Evolutionary conservation across 2,113 vertebrate species (phyloP).

Genomic region (Gavia stellata): DNA sequence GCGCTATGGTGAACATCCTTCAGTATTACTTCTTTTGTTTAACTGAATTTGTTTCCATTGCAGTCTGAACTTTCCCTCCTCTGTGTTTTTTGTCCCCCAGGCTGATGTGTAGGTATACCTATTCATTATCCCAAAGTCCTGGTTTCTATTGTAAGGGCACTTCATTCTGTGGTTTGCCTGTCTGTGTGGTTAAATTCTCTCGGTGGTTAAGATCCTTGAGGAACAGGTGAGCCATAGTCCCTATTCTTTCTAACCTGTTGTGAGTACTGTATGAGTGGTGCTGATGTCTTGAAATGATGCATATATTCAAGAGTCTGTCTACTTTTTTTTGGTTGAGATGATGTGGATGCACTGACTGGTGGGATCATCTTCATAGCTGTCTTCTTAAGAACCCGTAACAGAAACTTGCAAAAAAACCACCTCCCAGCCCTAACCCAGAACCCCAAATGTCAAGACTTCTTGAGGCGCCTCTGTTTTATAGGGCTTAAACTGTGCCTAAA

Average conservation of each 20-base stretch:
- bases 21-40: constrained; percentile 44
- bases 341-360: not conserved
- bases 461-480: not conserved
- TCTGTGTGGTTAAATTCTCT: not conserved
- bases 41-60: not conserved
- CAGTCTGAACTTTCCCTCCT: not conserved
- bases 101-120: not conserved
- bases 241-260: not conserved
- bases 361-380: not conserved
- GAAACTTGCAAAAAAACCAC: not conserved
- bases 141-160: not conserved
- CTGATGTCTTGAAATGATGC: not conserved
- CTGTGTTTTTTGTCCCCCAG: not conserved
- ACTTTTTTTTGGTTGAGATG: not conserved
- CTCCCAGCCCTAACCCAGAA: not conserved
- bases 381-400: not conserved
- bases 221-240: not conserved
- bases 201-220: not conserved
- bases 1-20: not conserved
- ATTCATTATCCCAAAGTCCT: not conserved
- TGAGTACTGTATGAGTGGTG: not conserved
- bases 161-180: not conserved
- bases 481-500: not conserved
- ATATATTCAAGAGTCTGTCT: not conserved
- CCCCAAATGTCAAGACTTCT: not conserved